Percentiles rank a stretch among this genome's conserved stretches.
These are phyloP conservation scores for Camponotus fellah DNA, from an alignment of 2,888 invertebrate genomes.

Conservation along the genomic window DNA sequence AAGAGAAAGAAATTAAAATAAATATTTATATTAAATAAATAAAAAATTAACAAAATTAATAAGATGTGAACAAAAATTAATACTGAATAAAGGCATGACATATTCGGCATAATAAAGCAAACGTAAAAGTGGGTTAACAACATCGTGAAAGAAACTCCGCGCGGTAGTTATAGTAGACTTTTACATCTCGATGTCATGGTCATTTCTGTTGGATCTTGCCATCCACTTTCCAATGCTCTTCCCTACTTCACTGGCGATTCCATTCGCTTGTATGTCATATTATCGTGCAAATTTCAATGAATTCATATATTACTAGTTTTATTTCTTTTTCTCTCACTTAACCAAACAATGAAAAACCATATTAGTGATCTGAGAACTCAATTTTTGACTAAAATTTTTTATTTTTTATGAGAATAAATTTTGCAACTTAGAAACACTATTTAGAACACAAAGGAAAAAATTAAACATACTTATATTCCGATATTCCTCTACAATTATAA, in stretches of 20 bases:
- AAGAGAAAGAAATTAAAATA: background rate
- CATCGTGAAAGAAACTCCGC: background rate
- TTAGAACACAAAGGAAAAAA: background rate
- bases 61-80: background rate
- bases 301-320: background rate
- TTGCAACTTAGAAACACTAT: background rate
- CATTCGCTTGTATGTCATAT: constrained; percentile 38
- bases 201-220: constrained; percentile 70
- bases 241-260: constrained; percentile 59
- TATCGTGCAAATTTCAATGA: background rate
- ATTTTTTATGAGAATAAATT: background rate
- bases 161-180: constrained; percentile 65
- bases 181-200: constrained; percentile 77
- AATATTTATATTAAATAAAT: background rate
- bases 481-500: too few relatives aligned
- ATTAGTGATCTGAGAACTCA: background rate
- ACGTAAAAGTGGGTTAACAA: constrained; percentile 63
- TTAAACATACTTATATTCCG: too few relatives aligned
- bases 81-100: background rate
- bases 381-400: background rate
- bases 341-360: too few relatives aligned
- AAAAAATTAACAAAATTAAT: background rate
- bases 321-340: background rate
- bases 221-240: constrained; percentile 72
- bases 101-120: background rate